Percentiles rank a stretch among this genome's conserved stretches.
Conservation (phyloP, 2,113 vertebrate genomes). For the Laterallus jamaicensis region DNA sequence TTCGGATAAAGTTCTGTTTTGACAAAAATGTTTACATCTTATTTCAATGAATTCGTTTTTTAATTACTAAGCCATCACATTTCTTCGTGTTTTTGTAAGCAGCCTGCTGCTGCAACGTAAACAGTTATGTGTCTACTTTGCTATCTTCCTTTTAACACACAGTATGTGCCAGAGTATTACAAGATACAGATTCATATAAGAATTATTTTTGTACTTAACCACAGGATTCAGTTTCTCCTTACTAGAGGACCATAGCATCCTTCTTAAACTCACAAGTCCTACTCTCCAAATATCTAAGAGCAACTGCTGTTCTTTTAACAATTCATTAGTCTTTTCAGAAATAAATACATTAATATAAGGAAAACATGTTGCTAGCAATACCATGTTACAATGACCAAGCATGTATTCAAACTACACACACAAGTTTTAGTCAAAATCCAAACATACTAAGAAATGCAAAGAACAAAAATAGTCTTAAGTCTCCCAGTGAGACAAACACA, state of each 20-base stretch:
- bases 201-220: neutral
- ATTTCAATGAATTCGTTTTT: neutral
- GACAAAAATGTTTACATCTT: neutral
- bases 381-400: neutral
- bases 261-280: neutral
- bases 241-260: neutral
- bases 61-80: neutral
- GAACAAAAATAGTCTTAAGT: neutral
- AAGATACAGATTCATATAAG: neutral
- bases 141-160: neutral
- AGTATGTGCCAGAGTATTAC: neutral
- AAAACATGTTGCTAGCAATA: neutral
- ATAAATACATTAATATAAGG: rapidly evolving
- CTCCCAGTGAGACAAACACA: neutral
- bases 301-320: neutral
- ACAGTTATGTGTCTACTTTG: neutral
- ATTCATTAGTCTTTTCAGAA: neutral
- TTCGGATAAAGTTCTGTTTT: neutral
- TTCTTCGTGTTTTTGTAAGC: neutral
- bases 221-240: neutral
- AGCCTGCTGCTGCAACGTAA: neutral
- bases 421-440: neutral
- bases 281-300: neutral
- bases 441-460: neutral
- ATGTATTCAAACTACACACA: neutral